Evolutionary conservation across 2,797 vertebrate genomes (phyloP).

Genomic region (Dryobates pubescens): DNA sequence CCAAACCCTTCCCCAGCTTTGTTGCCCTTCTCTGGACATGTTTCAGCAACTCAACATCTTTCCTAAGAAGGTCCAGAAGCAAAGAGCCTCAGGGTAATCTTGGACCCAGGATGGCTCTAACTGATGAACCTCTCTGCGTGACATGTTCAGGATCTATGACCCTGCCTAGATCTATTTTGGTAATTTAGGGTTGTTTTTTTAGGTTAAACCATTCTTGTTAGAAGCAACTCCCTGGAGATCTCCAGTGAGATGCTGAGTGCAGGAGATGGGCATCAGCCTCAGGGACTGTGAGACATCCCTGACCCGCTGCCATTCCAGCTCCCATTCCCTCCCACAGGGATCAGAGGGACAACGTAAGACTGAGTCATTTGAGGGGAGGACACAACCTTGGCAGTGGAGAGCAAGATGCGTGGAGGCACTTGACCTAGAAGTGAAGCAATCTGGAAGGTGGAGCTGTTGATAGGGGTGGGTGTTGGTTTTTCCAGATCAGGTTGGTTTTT

Average conservation of each 20-base stretch:
- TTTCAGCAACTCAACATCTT: too few species aligned
- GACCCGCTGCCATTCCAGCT: accelerated
- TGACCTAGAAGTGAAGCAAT: slow-evolving; percentile 4
- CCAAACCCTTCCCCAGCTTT: too few species aligned
- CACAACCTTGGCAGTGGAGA: background rate
- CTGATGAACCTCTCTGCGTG: accelerated
- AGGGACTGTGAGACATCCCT: background rate
- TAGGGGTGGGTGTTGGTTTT: background rate
- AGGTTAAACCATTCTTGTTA: background rate
- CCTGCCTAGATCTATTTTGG: background rate
- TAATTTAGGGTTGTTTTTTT: background rate
- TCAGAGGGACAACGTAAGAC: accelerated
- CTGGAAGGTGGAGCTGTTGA: slow-evolving; percentile 1
- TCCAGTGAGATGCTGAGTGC: background rate
- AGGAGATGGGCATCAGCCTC: background rate
- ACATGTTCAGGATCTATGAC: accelerated
- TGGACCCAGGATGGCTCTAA: background rate
- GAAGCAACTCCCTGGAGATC: background rate
- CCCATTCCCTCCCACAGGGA: background rate
- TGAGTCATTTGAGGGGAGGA: slow-evolving; percentile 1
- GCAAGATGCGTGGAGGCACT: background rate
- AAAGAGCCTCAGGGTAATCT: background rate
- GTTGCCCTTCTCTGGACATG: too few species aligned
- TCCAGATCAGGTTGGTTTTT: background rate
- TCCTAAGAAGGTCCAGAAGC: background rate